Conservation (phyloP, 2,888 invertebrate species). For the Neoascia interrupta region DNA sequence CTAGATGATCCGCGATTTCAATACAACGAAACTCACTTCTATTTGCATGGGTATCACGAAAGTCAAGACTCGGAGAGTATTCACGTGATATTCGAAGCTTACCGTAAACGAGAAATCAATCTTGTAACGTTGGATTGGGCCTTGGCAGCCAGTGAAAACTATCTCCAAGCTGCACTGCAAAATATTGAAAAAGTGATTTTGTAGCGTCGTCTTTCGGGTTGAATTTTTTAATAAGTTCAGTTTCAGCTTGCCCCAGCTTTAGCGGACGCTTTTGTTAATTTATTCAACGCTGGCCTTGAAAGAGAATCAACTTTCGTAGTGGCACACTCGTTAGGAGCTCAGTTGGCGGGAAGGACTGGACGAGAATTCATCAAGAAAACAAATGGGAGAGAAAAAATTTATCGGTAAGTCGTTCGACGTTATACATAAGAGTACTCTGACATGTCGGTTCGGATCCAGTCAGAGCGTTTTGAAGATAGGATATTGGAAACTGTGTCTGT, state of each 20-base stretch:
- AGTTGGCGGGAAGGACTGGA: constrained; percentile 42
- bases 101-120: constrained; percentile 67
- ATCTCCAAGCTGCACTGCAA: constrained; percentile 21
- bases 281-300: constrained; percentile 28
- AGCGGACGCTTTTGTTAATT: constrained; percentile 9
- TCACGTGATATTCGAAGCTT: constrained; percentile 73
- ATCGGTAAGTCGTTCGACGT: constrained; percentile 41
- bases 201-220: neutral
- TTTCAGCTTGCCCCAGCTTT: constrained; percentile 25
- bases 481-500: no score
- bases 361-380: constrained; percentile 29
- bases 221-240: no score
- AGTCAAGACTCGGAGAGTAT: constrained; percentile 81
- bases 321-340: constrained; percentile 50
- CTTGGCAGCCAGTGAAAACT: constrained; percentile 40
- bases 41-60: constrained; percentile 82
- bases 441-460: no score
- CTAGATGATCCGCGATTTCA: constrained; percentile 27
- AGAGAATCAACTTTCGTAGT: constrained; percentile 27
- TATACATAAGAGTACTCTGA: no score
- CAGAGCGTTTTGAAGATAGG: no score
- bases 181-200: constrained; percentile 35
- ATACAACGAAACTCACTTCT: constrained; percentile 78
- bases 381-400: constrained; percentile 12
- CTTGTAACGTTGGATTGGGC: constrained; percentile 70